Evolutionary conservation across 2,113 vertebrate genomes (phyloP), one percentile per base, ranked within the genome.

Genomic region (Melanostigma gelatinosum): DNA sequence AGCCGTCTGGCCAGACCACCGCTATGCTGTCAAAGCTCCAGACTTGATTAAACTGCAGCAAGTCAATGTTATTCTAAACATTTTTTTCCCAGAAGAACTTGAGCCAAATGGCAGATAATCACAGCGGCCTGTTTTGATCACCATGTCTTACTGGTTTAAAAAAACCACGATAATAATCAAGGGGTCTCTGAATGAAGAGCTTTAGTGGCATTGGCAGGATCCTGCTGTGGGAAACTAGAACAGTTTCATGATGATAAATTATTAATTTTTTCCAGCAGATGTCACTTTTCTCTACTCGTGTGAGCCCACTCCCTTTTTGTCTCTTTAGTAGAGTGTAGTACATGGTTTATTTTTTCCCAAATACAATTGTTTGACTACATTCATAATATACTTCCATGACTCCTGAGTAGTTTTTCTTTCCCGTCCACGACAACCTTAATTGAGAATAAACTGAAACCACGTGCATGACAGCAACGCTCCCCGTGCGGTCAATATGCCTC

Each of bases 1-100:
- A 81, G 69, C 57, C n/a, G 74, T 83, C 84, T 83, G 84, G 79
- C 74, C 83, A 72, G 86, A 86, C 85, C 71, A 15, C 84, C 63
- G 29, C 64, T 38, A 16, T 4, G 27, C 80, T 75, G 78, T 36
- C 63, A 65, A 50, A 81, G 72, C 75, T 68, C 65, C 77, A 89
- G 89, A 86, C 85, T 69, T 79, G 81, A 92, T 90, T 85, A 79
- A 83, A 89, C 83, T 71, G 4, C 86, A 78, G 66, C 63, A 72
- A 83, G 54, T 87, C 86, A 46, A 5, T 76, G 82, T 80, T 87
- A 63, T 80, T 68, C 36, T 44, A 85, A 83, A 44, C 24, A 8
- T 77, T 62, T 29, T 82, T 77, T 2, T 12, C 13, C 38, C 71
- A 62, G 72, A 58, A 68, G 65, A 82, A 73, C 46, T 42, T 46